Evolutionary conservation across 2,888 invertebrate species (phyloP).

Genomic region (Hydropsyche betteni): DNA sequence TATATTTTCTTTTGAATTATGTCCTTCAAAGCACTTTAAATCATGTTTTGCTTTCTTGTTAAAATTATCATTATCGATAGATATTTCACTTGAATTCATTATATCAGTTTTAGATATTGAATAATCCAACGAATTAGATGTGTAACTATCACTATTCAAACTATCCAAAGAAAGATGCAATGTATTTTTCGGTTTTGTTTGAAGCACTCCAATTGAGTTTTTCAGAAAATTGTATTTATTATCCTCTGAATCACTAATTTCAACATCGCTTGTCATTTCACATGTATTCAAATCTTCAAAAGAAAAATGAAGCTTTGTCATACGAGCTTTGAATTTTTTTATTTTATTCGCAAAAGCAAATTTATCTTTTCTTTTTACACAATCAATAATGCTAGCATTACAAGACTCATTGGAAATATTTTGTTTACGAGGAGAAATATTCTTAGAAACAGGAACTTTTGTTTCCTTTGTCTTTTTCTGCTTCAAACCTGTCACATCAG

Average conservation of each 20-base stretch:
- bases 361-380: constrained; percentile 6
- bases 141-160: constrained; percentile 51
- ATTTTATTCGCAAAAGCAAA: constrained; percentile 24
- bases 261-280: constrained; percentile 37
- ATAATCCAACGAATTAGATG: constrained; percentile 47
- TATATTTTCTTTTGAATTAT: constrained; percentile 46
- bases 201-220: not conserved
- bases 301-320: constrained; percentile 51
- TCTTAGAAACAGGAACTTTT: constrained; percentile 53
- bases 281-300: constrained; percentile 49
- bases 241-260: constrained; percentile 32
- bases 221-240: constrained; percentile 26
- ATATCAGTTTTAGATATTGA: constrained; percentile 46
- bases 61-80: constrained; percentile 46
- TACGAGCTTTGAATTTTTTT: constrained; percentile 47
- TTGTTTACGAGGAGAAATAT: constrained; percentile 45
- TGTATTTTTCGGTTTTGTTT: constrained; percentile 41
- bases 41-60: constrained; percentile 38
- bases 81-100: constrained; percentile 49
- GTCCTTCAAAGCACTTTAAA: constrained; percentile 43
- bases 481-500: constrained; percentile 71
- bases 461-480: constrained; percentile 51
- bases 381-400: constrained; percentile 52
- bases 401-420: too few relatives aligned
- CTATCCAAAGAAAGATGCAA: constrained; percentile 50